These are phyloP conservation scores for Drosophila setosimentum DNA, from an alignment of 2,888 invertebrate species.

Conservation along the genomic window DNA sequence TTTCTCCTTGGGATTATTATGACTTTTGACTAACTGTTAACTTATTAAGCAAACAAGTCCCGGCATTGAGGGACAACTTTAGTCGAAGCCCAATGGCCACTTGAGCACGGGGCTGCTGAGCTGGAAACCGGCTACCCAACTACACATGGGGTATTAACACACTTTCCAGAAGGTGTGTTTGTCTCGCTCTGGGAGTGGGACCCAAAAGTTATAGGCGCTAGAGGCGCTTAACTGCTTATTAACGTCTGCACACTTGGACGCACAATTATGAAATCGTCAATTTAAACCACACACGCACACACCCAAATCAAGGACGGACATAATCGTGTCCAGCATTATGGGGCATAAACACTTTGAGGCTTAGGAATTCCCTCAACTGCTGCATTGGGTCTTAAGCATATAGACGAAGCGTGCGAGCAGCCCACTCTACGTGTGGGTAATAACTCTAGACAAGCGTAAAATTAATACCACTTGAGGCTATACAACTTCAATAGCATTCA, in stretches of 20 bases:
- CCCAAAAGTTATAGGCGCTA: slow-evolving; percentile 36
- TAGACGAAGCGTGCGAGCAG: slow-evolving; percentile 43
- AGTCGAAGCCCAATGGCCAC: slow-evolving; percentile 31
- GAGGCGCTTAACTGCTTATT: slow-evolving; percentile 75
- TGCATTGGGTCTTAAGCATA: slow-evolving; percentile 38
- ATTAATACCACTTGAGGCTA: slow-evolving; percentile 73
- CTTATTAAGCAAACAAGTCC: slow-evolving; percentile 30
- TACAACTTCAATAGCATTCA: slow-evolving; percentile 47
- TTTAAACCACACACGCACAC: slow-evolving; percentile 70
- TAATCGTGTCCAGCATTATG: slow-evolving; percentile 65
- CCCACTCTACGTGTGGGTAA: slow-evolving; percentile 69
- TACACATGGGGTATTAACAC: slow-evolving; percentile 32
- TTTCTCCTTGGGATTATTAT: slow-evolving; percentile 17
- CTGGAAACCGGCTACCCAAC: slow-evolving; percentile 44
- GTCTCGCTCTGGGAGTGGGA: neutral
- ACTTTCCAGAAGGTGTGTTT: slow-evolving; percentile 13
- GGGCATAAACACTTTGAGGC: slow-evolving; percentile 49
- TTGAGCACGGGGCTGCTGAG: slow-evolving; percentile 46
- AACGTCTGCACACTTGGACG: slow-evolving; percentile 76
- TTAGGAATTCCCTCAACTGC: slow-evolving; percentile 35
- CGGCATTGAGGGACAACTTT: slow-evolving; percentile 35
- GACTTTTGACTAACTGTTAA: slow-evolving; percentile 28
- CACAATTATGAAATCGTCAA: slow-evolving; percentile 81
- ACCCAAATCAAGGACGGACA: slow-evolving; percentile 13
- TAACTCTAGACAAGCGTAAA: slow-evolving; percentile 81